These are phyloP conservation scores for Poecilobothrus nobilitatus DNA, from an alignment of 2,888 invertebrate genomes.

Conservation along the genomic window DNA sequence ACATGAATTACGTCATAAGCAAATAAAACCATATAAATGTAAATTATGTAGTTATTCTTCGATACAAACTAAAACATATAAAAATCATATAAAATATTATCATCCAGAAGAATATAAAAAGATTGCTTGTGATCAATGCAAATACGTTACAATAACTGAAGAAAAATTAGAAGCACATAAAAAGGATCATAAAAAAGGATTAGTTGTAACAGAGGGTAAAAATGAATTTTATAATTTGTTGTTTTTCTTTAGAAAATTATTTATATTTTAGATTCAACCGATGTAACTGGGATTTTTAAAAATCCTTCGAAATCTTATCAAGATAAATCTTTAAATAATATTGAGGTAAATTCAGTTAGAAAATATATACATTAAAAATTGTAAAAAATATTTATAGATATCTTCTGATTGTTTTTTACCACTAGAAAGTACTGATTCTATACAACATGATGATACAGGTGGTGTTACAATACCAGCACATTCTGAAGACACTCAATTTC, in stretches of 20 bases:
- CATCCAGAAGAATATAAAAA: conserved; percentile 45
- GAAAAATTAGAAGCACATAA: conserved; percentile 33
- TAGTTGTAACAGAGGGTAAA: conserved; percentile 33
- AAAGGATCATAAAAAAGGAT: conserved; percentile 36
- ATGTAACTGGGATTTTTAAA: conserved; percentile 27
- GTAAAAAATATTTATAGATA: conserved; percentile 28
- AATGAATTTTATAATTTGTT: conserved; percentile 7
- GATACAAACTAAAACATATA: conserved; percentile 61
- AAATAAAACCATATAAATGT: conserved; percentile 48
- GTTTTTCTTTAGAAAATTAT: neutral
- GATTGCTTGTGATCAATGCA: conserved; percentile 37
- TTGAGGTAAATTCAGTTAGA: conserved; percentile 27
- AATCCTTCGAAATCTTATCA: conserved; percentile 25
- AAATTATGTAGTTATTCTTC: conserved; percentile 58
- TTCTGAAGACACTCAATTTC: conserved; percentile 40
- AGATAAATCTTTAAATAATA: conserved; percentile 27
- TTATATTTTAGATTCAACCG: conserved; percentile 30
- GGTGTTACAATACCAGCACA: conserved; percentile 41
- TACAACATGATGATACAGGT: conserved; percentile 39
- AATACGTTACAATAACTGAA: conserved; percentile 34
- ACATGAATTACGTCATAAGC: conserved; percentile 55
- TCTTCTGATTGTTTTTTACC: conserved; percentile 40
- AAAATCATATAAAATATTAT: conserved; percentile 51
- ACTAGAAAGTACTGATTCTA: conserved; percentile 38
- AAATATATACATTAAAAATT: neutral